phyloP scores from a whole-genome alignment of 2,888 invertebrate species.

The Lepetodrilus schrolli region DNA sequence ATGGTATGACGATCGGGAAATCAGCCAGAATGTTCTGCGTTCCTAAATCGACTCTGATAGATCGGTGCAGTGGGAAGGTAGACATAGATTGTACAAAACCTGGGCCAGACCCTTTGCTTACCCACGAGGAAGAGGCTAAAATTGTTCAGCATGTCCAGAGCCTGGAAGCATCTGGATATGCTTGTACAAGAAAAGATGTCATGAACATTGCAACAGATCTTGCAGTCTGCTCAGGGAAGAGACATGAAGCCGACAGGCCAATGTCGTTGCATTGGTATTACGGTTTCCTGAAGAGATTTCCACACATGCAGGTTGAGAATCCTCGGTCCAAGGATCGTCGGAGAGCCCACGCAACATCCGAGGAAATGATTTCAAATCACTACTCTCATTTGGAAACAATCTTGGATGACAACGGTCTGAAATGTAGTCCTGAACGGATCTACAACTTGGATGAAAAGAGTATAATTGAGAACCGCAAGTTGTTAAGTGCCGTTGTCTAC shows the following conservation, averaged over 20 bases:
- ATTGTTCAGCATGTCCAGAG: neutral
- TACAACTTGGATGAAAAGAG: constrained; percentile 3
- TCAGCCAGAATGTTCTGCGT: neutral
- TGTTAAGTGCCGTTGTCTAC: neutral
- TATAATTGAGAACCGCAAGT: neutral
- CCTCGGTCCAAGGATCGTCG: too few species aligned
- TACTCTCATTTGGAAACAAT: neutral
- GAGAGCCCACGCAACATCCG: too few species aligned
- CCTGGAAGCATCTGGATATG: neutral
- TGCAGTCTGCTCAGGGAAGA: neutral
- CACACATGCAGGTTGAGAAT: neutral
- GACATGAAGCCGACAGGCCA: neutral
- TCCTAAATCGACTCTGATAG: neutral
- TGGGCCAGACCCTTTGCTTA: neutral
- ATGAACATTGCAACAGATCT: neutral
- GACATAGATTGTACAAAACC: neutral
- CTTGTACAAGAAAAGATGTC: neutral
- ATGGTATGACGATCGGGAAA: neutral
- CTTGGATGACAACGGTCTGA: neutral
- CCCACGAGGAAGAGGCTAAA: neutral
- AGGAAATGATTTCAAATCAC: too few species aligned
- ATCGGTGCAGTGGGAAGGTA: neutral
- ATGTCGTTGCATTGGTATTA: neutral
- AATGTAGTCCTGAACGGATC: neutral
- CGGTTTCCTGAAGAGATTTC: neutral